Evolutionary conservation across 2,113 vertebrate species (phyloP).

Genomic region (Catharus bicknelli): DNA sequence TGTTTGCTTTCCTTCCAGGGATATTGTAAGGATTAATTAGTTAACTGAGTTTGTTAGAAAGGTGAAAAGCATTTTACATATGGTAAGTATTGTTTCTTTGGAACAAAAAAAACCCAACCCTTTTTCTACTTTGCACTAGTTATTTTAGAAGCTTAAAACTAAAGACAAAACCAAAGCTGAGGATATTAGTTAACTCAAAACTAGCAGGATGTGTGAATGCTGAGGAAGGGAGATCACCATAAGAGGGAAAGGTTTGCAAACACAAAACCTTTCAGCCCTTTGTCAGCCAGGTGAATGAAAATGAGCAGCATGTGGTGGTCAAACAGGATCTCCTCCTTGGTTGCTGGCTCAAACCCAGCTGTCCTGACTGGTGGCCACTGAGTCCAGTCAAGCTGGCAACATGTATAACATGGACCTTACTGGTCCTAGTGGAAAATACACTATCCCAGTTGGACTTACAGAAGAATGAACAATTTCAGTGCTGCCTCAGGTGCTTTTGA

Average conservation of each 20-base stretch:
- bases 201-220: neutral
- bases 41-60: conserved; percentile 2
- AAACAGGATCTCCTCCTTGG: neutral
- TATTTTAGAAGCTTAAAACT: neutral
- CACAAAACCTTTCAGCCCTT: neutral
- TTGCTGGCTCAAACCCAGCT: neutral
- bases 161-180: neutral
- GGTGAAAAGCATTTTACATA: conserved; percentile 17
- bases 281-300: neutral
- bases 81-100: neutral
- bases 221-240: neutral
- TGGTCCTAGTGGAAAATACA: neutral
- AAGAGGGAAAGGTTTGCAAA: neutral
- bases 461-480: neutral
- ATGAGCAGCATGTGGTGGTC: neutral
- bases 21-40: conserved; percentile 52
- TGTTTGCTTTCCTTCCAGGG: conserved; percentile 5
- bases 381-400: neutral
- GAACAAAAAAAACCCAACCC: neutral
- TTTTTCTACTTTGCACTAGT: neutral
- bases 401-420: neutral
- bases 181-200: neutral
- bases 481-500: neutral
- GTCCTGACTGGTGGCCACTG: neutral
- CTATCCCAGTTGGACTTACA: neutral